Percentiles rank a stretch among this genome's conserved stretches.
These are phyloP conservation scores for Pygmarrhopalites habei DNA, from an alignment of 1,140 invertebrate genomes.

Conservation along the genomic window DNA sequence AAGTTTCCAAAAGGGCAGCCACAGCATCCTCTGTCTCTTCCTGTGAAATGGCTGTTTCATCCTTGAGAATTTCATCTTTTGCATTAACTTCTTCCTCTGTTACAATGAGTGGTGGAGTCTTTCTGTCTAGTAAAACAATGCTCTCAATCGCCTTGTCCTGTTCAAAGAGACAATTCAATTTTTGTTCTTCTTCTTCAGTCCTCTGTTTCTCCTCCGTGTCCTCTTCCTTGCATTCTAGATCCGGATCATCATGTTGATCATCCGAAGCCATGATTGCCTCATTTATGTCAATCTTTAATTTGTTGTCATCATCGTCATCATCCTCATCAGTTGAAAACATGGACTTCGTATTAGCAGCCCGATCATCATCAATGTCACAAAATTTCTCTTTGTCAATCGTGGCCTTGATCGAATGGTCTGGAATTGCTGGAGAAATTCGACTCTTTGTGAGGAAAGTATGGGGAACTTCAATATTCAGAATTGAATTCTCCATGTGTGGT, in stretches of 20 bases:
- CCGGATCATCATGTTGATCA: slow-evolving; percentile 18
- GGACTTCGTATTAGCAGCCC: slow-evolving; percentile 16
- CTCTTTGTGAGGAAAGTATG: neutral
- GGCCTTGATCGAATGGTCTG: neutral
- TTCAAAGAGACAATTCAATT: slow-evolving; percentile 33
- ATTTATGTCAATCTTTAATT: slow-evolving; percentile 34
- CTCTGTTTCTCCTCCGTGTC: slow-evolving; percentile 13
- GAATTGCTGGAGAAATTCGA: neutral
- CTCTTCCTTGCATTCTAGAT: slow-evolving; percentile 19
- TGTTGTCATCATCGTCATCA: slow-evolving; percentile 34
- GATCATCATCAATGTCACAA: slow-evolving; percentile 12
- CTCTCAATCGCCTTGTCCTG: slow-evolving; percentile 39
- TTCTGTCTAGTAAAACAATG: slow-evolving; percentile 32
- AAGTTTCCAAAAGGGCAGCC: slow-evolving; percentile 74
- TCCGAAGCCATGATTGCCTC: slow-evolving; percentile 36
- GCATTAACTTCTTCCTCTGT: slow-evolving; percentile 30
- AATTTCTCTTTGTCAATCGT: neutral
- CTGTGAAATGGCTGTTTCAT: slow-evolving; percentile 71
- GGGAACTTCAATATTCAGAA: neutral
- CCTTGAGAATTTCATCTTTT: slow-evolving; percentile 36
- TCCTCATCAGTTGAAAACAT: slow-evolving; percentile 38
- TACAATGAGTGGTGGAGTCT: slow-evolving; percentile 25
- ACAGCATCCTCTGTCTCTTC: slow-evolving; percentile 88
- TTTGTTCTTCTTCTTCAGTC: slow-evolving; percentile 32
- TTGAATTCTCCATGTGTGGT: neutral